A percentile compares a stretch with the other conserved stretches of the same genome.
phyloP scores from a whole-genome alignment of 2,113 vertebrate species.

The Ondatra zibethicus region DNA sequence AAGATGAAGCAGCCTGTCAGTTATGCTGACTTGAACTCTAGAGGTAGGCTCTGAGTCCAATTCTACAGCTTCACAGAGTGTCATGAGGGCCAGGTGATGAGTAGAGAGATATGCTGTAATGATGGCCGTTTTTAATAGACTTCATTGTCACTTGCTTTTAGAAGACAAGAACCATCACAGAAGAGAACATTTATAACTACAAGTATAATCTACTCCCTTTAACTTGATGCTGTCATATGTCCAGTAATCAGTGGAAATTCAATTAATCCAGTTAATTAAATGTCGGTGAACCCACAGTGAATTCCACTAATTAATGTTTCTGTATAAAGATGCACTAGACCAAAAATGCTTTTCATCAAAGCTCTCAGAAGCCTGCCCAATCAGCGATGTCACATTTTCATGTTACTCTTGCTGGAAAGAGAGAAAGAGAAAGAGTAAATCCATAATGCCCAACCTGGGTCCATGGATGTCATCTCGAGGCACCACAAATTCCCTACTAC shows the following conservation, averaged over 20 bases:
- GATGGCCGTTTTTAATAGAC: neutral
- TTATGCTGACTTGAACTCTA: neutral
- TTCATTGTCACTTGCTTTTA: neutral
- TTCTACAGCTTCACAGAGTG: neutral
- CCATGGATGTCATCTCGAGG: neutral
- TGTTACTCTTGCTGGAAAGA: neutral
- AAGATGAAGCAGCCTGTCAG: neutral
- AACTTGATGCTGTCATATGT: conserved; percentile 55
- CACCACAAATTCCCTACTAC: neutral
- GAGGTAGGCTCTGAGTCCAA: neutral
- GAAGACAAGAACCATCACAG: neutral
- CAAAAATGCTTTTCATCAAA: conserved; percentile 41
- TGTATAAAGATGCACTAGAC: conserved; percentile 52
- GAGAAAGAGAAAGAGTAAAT: neutral
- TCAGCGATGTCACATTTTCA: neutral
- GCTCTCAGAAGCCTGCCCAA: neutral
- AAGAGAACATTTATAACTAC: conserved; percentile 15
- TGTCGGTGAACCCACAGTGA: conserved; percentile 59
- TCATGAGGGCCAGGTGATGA: neutral
- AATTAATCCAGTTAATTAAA: conserved; percentile 77
- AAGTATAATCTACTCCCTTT: conserved; percentile 27
- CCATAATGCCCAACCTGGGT: neutral
- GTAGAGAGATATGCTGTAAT: neutral
- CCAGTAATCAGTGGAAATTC: conserved; percentile 69
- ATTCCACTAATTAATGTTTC: conserved; percentile 72